Conservation (phyloP, 2,888 invertebrate species). For the Epicampocera succincta region DNA sequence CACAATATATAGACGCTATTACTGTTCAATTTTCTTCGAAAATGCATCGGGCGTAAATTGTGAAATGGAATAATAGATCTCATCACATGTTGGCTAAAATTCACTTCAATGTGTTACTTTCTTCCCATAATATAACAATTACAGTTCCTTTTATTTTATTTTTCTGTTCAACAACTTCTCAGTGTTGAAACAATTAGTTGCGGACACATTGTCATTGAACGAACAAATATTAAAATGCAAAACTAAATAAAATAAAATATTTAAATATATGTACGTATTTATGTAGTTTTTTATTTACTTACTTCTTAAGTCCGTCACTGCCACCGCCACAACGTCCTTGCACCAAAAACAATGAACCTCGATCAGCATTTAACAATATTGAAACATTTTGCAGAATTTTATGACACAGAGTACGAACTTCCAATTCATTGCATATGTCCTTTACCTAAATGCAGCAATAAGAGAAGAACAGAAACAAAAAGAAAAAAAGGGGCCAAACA, state of each 20-base stretch:
- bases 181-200: no score
- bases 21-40: no score
- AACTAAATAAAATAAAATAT: not conserved
- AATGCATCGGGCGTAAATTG: no score
- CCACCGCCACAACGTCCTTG: constrained; percentile 85
- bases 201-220: no score
- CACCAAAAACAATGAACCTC: constrained; percentile 95
- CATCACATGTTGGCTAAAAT: no score
- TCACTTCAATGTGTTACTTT: no score
- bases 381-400: constrained; percentile 98
- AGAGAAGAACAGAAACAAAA: not conserved
- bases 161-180: no score
- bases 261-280: not conserved
- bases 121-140: not conserved
- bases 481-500: not conserved
- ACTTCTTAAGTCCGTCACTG: constrained; percentile 81
- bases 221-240: not conserved
- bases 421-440: constrained; percentile 97
- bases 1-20: no score
- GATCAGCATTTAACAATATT: constrained; percentile 93
- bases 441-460: constrained; percentile 85
- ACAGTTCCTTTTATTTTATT: no score
- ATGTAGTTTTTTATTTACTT: constrained; percentile 75
- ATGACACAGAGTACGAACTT: constrained; percentile 95
- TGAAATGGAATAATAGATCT: no score